Base-by-base conservation (phyloP, 2,888 invertebrate species). In the Idaea biselata region DNA sequence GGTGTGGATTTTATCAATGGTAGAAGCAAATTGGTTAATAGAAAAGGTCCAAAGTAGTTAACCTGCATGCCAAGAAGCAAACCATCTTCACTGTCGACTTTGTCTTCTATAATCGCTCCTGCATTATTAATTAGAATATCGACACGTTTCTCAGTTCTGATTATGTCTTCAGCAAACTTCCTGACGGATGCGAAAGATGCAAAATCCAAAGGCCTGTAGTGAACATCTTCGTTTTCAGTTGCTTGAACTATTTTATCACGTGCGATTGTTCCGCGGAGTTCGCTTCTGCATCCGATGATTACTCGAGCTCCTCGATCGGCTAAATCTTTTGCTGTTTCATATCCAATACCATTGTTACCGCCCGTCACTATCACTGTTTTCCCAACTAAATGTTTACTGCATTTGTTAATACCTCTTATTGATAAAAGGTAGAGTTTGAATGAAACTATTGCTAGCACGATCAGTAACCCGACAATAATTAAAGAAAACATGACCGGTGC, bases 351-450 rank as follows among this genome's bases (percentile, higher is more conserved):
- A 71, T 95, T 93, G 70, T 96, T 97, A 59, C 96, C 96, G 18
- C 97, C 98, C 11, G 97, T 98, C 54, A 98, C 94, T 61, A 98
- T 93, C 16, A 96, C 96, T 2, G 96, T 96, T 91, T 97, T 97
- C 1, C 97, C 97, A 59, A 95, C 93, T 94, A 97, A 75, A 73
- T 87, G 85, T 63, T 71, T 81, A 63, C 80, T 87, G 64, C 77
- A 78, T 68, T 71, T 82, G 66, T 84, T 83, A 60, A 83, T 74
- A 58, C 87, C 88, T 8, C 11, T 44, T 14, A 44, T 44, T 11
- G 11, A 44, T 8, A 44, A 44, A 14, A 44, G 14, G 44, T 44
- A 44, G 14, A 44, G 44, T 44, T 44, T 44, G 11, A 44, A 44
- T 11, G 44, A 44, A 44, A 44, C 11, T 44, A 44, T 44, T 44